Conservation (phyloP, 2,113 vertebrate species). For the Syngnathus floridae region DNA sequence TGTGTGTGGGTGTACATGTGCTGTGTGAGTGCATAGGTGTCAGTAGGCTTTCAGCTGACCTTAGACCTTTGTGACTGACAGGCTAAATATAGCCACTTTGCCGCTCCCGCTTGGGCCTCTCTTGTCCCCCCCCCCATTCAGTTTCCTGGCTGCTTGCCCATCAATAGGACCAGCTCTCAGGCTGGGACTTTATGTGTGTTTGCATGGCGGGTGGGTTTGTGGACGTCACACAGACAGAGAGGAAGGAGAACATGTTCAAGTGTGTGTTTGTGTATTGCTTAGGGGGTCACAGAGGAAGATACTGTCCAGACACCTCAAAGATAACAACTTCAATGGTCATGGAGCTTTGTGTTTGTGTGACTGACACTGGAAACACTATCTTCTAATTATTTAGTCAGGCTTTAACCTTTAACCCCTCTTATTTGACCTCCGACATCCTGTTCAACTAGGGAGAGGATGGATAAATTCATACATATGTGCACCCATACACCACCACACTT, state of each 20-base stretch:
- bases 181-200: conserved; percentile 18
- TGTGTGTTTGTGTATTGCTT: conserved; percentile 38
- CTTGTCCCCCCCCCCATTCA: conserved; percentile 46
- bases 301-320: conserved; percentile 59
- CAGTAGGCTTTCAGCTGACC: conserved; percentile 48
- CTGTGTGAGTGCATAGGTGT: conserved; percentile 41
- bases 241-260: conserved; percentile 36
- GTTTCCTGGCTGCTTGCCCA: conserved; percentile 66
- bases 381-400: conserved; percentile 66
- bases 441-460: conserved; percentile 45
- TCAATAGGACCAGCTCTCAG: conserved; percentile 45
- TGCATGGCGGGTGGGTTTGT: conserved; percentile 15
- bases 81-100: conserved; percentile 53
- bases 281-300: conserved; percentile 51
- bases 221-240: conserved; percentile 18
- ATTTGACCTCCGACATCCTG: conserved; percentile 66
- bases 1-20: conserved; percentile 16
- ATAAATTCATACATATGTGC: conserved; percentile 52
- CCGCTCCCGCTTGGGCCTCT: conserved; percentile 29
- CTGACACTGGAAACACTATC: conserved; percentile 38
- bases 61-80: conserved; percentile 55
- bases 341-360: conserved; percentile 22
- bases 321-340: conserved; percentile 47
- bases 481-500: conserved; percentile 27
- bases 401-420: conserved; percentile 58